Percentiles rank a stretch among this genome's conserved stretches.
Conservation (phyloP, 2,888 invertebrate genomes). For the Amblyjoppa fuscipennis region DNA sequence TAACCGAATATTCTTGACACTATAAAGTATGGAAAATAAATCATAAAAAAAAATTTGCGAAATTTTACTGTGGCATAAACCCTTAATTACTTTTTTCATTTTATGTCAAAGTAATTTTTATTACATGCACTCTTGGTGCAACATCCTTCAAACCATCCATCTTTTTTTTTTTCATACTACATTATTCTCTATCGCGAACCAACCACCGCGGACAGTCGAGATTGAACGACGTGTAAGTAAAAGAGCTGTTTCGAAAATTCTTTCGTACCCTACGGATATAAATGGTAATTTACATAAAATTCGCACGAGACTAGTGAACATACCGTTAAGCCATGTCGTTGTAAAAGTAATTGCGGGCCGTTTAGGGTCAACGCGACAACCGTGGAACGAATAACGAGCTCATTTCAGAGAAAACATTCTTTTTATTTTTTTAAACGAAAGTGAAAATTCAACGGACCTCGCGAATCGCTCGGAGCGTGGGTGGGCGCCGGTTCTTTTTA, state of each 20-base stretch:
- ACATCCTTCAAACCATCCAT: no score
- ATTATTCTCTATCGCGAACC: no score
- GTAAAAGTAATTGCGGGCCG: background rate
- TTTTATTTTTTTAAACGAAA: slow-evolving; percentile 26
- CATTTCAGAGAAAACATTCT: slow-evolving; percentile 1
- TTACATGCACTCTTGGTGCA: no score
- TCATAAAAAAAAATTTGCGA: no score
- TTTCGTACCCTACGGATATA: background rate
- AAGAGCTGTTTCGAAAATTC: background rate
- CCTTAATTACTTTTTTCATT: no score
- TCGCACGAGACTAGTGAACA: background rate
- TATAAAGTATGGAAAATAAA: no score
- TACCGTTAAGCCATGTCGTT: background rate
- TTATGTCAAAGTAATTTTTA: no score
- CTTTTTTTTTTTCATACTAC: no score
- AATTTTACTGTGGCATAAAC: no score
- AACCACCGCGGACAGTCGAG: no score
- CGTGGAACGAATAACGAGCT: background rate
- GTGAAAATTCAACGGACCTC: slow-evolving; percentile 14
- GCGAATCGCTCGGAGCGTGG: slow-evolving; percentile 20
- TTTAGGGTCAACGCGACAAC: background rate
- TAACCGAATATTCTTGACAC: no score
- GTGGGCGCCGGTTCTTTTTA: slow-evolving; percentile 21
- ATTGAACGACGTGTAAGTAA: no score
- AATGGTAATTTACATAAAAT: background rate